These are phyloP conservation scores for Cephonodes hylas DNA, from an alignment of 2,888 invertebrate species.

Conservation along the genomic window DNA sequence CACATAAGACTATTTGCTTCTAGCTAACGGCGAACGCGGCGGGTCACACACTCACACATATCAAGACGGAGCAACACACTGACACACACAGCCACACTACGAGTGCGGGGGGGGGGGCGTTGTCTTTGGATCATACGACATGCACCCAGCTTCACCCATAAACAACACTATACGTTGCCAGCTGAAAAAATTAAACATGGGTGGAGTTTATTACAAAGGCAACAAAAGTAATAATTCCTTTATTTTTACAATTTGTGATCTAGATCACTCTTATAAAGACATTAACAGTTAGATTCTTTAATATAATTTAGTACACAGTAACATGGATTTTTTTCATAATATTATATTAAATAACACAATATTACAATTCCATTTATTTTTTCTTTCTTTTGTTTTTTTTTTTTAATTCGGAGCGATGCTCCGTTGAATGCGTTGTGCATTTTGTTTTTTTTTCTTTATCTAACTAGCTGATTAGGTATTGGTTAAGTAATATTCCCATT, in stretches of 20 bases:
- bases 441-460: constrained; percentile 45
- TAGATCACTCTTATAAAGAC: constrained; percentile 79
- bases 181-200: constrained; percentile 22
- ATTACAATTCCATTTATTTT: constrained; percentile 65
- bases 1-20: constrained; percentile 75
- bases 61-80: constrained; percentile 75
- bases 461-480: constrained; percentile 60
- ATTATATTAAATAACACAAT: constrained; percentile 48
- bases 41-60: constrained; percentile 76
- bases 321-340: constrained; percentile 38
- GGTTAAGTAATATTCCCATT: constrained; percentile 75
- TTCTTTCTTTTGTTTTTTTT: constrained; percentile 41
- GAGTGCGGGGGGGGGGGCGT: constrained; percentile 56
- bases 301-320: constrained; percentile 47
- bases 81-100: constrained; percentile 71
- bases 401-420: constrained; percentile 44
- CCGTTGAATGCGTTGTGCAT: constrained; percentile 59
- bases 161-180: constrained; percentile 21
- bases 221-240: constrained; percentile 67
- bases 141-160: background rate
- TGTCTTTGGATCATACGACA: constrained; percentile 45
- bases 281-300: constrained; percentile 74
- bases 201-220: constrained; percentile 57
- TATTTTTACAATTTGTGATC: constrained; percentile 71
- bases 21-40: constrained; percentile 73